Base-by-base conservation (phyloP, 2,888 invertebrate species). In the Melieria picta region DNA sequence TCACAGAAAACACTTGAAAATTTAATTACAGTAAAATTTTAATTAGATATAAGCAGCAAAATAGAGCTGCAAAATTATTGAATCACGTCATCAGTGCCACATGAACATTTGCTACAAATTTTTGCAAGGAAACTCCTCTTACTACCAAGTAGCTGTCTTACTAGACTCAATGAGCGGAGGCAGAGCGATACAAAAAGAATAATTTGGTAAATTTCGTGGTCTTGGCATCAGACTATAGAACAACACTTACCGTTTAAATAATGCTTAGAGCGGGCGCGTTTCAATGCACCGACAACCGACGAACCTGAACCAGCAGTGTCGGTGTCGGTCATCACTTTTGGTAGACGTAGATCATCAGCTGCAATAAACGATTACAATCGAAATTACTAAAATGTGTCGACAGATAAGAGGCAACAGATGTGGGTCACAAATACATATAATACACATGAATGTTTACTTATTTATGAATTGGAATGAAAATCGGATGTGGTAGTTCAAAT, bases 171-270 rank as follows among this genome's bases (percentile, higher is more conserved):
- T 30, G 30, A 30, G 30, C 30, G 30, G 3, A 30, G 30, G 30
- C 30, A 2, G 30, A 30, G 30, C 30, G 30, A 30, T 30, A 30
- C 30, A 30, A 3, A 30, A 30, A 30, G 2, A 30, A 3, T 30
- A 1, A 30, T 30, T 30, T 57, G 0, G 6, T 13, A 4, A 57
- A 9, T 16, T 63, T 9, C 16, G 58, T 16, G 3, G 9, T 43
- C 61, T 50, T 7, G 45, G 4, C 50, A 7, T 60, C 10, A 30
- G 30, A 30, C 11, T 30, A 10, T 6, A 68, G 7, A 55, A 16
- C n/a, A 16, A 45, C 30, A 46, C 84, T 80, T 83, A 86, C 87
- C 87, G 78, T 84, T 87, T 75, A 87, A 81, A 80, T 87, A 87
- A 79, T 87, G 87, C 77, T 85, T 81, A 77, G 87, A 84, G 72